Conservation (phyloP, 2,888 invertebrate species). For the Perdita meconis region DNA sequence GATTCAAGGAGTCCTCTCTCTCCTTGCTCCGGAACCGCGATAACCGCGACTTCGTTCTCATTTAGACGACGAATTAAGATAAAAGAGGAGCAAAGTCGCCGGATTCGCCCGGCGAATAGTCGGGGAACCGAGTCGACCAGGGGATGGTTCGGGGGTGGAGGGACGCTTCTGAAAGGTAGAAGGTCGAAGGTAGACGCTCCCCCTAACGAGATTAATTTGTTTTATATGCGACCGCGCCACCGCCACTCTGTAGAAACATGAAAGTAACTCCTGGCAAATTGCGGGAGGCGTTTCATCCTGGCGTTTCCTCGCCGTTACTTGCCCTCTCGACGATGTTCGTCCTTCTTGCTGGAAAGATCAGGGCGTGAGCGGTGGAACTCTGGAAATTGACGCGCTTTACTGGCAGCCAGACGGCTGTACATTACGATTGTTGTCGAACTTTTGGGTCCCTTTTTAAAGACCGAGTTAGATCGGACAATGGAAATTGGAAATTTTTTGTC, state of each 20-base stretch:
- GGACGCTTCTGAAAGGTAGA: constrained; percentile 74
- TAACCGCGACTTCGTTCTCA: constrained; percentile 73
- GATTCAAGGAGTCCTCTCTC: constrained; percentile 56
- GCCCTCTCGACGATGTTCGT: constrained; percentile 56
- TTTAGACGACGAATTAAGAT: constrained; percentile 75
- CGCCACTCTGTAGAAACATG: constrained; percentile 75
- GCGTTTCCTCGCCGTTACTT: constrained; percentile 48
- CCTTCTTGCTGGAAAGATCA: constrained; percentile 48
- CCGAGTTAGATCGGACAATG: not conserved
- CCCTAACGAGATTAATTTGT: constrained; percentile 82
- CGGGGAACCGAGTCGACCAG: constrained; percentile 21
- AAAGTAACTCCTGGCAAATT: constrained; percentile 79
- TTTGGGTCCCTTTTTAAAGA: constrained; percentile 25
- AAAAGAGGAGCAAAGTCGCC: constrained; percentile 74
- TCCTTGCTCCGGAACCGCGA: constrained; percentile 59
- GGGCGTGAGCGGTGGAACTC: constrained; percentile 20
- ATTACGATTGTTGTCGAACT: constrained; percentile 32
- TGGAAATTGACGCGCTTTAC: constrained; percentile 39
- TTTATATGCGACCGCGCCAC: constrained; percentile 79
- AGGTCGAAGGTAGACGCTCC: constrained; percentile 76
- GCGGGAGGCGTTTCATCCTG: constrained; percentile 75
- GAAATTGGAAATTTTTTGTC: constrained; percentile 12
- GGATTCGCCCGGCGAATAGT: constrained; percentile 64
- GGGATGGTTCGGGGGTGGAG: constrained; percentile 43
- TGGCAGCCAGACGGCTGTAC: constrained; percentile 3